Base-by-base conservation (phyloP, 2,797 vertebrate genomes). In the Lithobates pipiens region DNA sequence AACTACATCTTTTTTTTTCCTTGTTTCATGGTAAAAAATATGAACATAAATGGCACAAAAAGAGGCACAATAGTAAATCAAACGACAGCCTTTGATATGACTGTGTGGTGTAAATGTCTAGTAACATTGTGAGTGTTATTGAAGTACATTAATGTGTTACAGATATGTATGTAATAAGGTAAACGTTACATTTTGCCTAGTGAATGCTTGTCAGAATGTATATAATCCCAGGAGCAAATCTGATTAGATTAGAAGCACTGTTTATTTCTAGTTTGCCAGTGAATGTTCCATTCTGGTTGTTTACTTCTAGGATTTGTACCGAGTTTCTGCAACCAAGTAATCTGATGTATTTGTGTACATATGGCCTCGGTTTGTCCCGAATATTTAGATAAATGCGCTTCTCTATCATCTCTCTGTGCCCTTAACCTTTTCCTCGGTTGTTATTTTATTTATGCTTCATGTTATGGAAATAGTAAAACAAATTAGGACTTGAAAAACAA, bases 181-280 rank as follows among this genome's bases (percentile, higher is more conserved):
- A 29, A 85, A 76, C 42, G 80, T 11, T 87, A 91, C 50, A 13
- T 83, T 54, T n/a, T 80, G 68, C 27, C 54, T 85, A 81, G 85
- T 76, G 88, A 89, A 76, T 87, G n/a, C 61, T 88, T 89, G 85
- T 89, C 44, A 74, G 27, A 88, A 42, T 81, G 78, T 89, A 81
- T 90, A 89, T 83, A 79, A 74, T 88, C 77, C 82, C 5, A 5
- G 73, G 76, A 88, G 34, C 67, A 86, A 83, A 36, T 85, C 16
- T 85, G 89, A 87, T 36, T 88, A 74, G 69, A 23, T 85, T 61
- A 76, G 85, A 70, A 86, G 61, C 70, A 78, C 16, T 69, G 18
- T 85, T 29, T 84, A 81, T 63, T 84, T 46, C 25, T 69, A 85
- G 25, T 57, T 61, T 88, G 77, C 42, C 85, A 82, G 54, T 77